Conservation (phyloP, 2,888 invertebrate species). For the Julus scandinavius region DNA sequence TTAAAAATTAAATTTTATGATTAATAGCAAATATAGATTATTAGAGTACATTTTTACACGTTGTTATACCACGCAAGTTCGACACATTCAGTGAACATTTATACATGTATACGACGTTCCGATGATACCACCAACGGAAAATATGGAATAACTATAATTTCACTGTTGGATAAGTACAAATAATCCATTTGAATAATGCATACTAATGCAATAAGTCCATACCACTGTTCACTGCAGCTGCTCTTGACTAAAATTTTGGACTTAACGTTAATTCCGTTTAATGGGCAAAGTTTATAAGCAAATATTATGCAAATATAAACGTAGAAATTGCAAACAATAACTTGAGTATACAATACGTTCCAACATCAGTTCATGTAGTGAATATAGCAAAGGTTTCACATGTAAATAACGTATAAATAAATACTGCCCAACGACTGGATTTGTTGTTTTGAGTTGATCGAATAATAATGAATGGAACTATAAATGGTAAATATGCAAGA, state of each 20-base stretch:
- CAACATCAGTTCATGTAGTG: no score
- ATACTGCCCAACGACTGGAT: no score
- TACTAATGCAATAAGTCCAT: not conserved
- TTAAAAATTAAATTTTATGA: constrained; percentile 34
- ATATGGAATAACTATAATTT: not conserved
- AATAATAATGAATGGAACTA: no score
- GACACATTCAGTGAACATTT: not conserved
- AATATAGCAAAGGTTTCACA: no score
- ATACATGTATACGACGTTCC: not conserved
- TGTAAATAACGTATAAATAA: no score
- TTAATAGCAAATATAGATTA: constrained; percentile 11
- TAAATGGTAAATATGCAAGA: no score
- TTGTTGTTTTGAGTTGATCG: no score
- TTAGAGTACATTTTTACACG: not conserved
- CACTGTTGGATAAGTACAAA: not conserved
- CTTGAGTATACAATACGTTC: no score
- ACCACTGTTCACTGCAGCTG: not conserved
- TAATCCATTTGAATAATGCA: not conserved
- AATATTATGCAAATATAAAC: not conserved
- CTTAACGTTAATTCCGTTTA: not conserved
- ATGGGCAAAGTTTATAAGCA: not conserved
- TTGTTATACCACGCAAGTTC: not conserved
- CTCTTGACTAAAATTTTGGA: not conserved
- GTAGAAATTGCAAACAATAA: no score
- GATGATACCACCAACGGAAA: not conserved